Percentiles rank a stretch among this genome's conserved stretches.
These are phyloP conservation scores for Trachurus trachurus DNA, from an alignment of 2,797 vertebrate species.

Conservation along the genomic window DNA sequence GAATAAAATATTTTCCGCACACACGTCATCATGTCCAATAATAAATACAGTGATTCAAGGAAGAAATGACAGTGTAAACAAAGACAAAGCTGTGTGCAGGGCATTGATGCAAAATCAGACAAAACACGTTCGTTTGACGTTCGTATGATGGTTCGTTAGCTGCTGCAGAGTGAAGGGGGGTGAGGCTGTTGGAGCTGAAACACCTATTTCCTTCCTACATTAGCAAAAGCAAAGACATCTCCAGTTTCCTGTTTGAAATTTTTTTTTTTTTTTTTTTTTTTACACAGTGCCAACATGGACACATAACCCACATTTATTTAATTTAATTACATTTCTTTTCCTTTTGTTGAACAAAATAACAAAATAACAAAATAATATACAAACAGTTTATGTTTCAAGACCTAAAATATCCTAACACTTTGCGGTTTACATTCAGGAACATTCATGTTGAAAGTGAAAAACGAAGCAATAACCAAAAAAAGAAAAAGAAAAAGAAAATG, in stretches of 20 bases:
- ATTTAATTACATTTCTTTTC: slow-evolving; percentile 40
- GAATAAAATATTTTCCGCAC: slow-evolving; percentile 51
- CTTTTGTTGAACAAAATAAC: slow-evolving; percentile 19
- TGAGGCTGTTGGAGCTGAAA: slow-evolving; percentile 1
- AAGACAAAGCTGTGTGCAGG: slow-evolving; percentile 72
- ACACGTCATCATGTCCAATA: slow-evolving; percentile 46
- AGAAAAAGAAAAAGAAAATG: slow-evolving; percentile 81
- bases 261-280: not conserved
- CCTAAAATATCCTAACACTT: slow-evolving; percentile 86
- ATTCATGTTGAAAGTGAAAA: slow-evolving; percentile 93
- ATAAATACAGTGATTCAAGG: slow-evolving; percentile 55
- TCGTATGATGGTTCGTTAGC: slow-evolving; percentile 3
- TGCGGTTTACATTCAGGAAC: slow-evolving; percentile 98
- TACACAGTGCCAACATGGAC: slow-evolving; percentile 46
- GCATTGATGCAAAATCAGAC: slow-evolving; percentile 88
- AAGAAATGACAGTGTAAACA: slow-evolving; percentile 53
- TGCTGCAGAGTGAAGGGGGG: slow-evolving; percentile 29
- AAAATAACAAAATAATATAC: slow-evolving; percentile 74
- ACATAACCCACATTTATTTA: slow-evolving; percentile 42
- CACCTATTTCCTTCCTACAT: slow-evolving; percentile 23
- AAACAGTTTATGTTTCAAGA: slow-evolving; percentile 68
- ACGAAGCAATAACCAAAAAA: slow-evolving; percentile 64
- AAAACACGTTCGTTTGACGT: slow-evolving; percentile 39
- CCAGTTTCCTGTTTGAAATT: slow-evolving; percentile 24
- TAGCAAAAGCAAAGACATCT: slow-evolving; percentile 37